Evolutionary conservation across 2,113 vertebrate species (phyloP).

Genomic region (Rissa tridactyla): DNA sequence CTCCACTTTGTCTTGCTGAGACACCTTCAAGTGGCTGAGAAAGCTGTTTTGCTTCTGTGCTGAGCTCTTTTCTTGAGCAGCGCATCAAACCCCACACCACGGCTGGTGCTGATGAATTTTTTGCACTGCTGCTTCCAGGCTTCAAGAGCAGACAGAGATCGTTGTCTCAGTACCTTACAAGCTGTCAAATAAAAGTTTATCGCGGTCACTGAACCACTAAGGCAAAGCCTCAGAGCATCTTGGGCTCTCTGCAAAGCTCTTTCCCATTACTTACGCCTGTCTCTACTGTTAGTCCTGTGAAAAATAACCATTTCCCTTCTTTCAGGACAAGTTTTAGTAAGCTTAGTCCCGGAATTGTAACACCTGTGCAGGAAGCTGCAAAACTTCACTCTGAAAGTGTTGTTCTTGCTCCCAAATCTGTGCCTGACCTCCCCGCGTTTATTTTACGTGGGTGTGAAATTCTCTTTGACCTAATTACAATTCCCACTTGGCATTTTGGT

Average conservation of each 20-base stretch:
- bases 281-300: not conserved
- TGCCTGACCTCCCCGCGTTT: not conserved
- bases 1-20: not conserved
- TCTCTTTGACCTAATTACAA: slow-evolving; percentile 43
- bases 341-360: not conserved
- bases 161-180: not conserved
- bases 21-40: not conserved
- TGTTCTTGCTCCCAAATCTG: not conserved
- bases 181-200: not conserved
- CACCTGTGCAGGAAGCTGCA: not conserved
- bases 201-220: not conserved
- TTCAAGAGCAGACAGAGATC: not conserved
- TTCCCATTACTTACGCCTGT: not conserved
- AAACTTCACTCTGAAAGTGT: not conserved
- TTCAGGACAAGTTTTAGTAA: not conserved
- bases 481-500: not conserved
- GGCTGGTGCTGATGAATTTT: not conserved
- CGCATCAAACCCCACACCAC: not conserved
- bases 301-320: not conserved
- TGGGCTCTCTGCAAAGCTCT: not conserved
- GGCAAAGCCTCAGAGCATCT: not conserved
- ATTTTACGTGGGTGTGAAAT: not conserved
- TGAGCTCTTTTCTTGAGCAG: not conserved
- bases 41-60: not conserved
- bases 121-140: not conserved